Evolutionary conservation across 2,113 vertebrate genomes (phyloP).

Genomic region (Dasyprocta punctata): DNA sequence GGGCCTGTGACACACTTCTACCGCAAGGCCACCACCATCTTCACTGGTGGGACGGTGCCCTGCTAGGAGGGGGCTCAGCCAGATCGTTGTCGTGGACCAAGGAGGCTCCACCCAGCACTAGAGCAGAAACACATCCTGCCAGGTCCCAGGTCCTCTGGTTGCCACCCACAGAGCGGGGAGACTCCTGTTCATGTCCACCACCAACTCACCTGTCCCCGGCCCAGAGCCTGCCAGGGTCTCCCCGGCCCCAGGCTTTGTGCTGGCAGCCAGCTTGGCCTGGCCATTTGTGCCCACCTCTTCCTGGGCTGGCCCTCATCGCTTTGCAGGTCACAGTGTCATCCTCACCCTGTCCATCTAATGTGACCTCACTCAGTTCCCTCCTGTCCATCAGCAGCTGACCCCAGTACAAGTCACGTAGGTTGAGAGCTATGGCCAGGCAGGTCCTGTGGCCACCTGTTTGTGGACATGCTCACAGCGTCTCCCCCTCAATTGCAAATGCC

Average conservation of each 20-base stretch:
- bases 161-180: neutral
- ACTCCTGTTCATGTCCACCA: no score
- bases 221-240: neutral
- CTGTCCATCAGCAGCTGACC: neutral
- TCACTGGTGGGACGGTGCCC: neutral
- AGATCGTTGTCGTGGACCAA: neutral
- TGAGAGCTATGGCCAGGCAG: neutral
- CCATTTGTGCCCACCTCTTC: neutral
- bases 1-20: neutral
- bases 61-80: neutral
- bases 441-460: rapidly evolving
- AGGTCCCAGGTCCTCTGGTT: neutral
- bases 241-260: neutral
- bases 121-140: neutral
- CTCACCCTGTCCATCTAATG: neutral
- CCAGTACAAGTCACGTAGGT: neutral
- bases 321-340: neutral
- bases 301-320: neutral
- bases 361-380: neutral
- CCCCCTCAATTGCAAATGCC: neutral
- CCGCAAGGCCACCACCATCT: neutral
- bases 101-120: neutral
- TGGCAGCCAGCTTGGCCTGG: neutral
- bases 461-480: no score
- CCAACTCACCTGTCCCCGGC: no score